Evolutionary conservation across 2,113 vertebrate species (phyloP).

Genomic region (Leptosomus discolor): DNA sequence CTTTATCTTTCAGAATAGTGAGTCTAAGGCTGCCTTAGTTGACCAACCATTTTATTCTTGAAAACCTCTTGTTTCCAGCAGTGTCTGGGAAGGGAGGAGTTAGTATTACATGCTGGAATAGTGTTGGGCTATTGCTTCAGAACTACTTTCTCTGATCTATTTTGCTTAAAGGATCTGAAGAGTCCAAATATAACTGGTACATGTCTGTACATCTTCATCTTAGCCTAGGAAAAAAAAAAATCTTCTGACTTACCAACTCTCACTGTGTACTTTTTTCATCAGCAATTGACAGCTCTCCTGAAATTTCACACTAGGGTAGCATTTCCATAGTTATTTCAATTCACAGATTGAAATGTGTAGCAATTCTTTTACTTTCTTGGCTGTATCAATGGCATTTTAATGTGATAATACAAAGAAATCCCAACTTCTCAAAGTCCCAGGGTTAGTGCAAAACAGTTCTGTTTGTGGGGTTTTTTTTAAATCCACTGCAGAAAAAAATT

Average conservation of each 20-base stretch:
- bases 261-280: neutral
- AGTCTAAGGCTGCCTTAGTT: neutral
- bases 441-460: neutral
- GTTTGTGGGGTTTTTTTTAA: neutral
- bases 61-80: neutral
- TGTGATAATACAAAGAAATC: neutral
- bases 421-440: neutral
- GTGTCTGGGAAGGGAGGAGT: neutral
- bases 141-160: neutral
- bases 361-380: neutral
- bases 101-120: neutral
- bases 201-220: neutral
- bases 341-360: neutral
- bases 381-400: neutral
- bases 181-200: neutral
- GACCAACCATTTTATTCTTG: neutral
- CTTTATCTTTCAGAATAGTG: neutral
- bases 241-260: neutral
- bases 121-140: neutral
- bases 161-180: neutral
- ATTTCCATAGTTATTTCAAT: neutral
- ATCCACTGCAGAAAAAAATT: neutral
- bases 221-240: neutral
- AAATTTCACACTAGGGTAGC: neutral
- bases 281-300: neutral